These are phyloP conservation scores for Platypus cylindrus DNA, from an alignment of 2,888 invertebrate genomes.

Conservation along the genomic window DNA sequence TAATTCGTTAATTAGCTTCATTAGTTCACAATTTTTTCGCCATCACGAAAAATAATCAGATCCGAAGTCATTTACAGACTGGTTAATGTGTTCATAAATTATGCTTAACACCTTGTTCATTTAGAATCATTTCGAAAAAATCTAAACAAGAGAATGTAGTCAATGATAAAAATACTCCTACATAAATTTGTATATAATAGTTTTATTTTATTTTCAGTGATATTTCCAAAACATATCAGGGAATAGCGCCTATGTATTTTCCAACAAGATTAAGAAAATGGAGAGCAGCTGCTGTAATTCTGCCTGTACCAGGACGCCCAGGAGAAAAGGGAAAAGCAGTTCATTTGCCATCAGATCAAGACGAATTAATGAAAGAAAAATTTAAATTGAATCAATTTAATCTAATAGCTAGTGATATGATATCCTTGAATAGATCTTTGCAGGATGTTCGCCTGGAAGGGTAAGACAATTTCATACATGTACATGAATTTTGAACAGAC, in stretches of 20 bases:
- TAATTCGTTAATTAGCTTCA: too few relatives aligned
- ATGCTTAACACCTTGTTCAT: too few relatives aligned
- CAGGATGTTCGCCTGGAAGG: conserved; percentile 87
- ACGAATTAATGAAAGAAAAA: conserved; percentile 82
- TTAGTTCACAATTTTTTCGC: too few relatives aligned
- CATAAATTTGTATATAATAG: not conserved
- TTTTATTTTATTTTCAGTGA: conserved; percentile 4
- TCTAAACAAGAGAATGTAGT: too few relatives aligned
- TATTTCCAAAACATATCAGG: conserved; percentile 9
- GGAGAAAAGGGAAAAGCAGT: conserved; percentile 95
- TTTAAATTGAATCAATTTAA: conserved; percentile 99
- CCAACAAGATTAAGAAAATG: conserved; percentile 50
- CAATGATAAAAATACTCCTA: not conserved
- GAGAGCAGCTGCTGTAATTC: conserved; percentile 58
- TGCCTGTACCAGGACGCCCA: conserved; percentile 54
- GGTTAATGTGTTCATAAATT: too few relatives aligned
- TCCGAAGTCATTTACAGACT: too few relatives aligned
- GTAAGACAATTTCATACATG: too few relatives aligned
- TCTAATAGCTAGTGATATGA: conserved; percentile 93
- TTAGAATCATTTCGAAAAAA: too few relatives aligned
- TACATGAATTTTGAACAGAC: too few relatives aligned
- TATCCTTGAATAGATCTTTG: conserved; percentile 88
- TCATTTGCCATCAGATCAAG: conserved; percentile 72
- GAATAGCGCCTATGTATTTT: conserved; percentile 30
- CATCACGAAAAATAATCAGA: too few relatives aligned